Base-by-base conservation (phyloP, 1,140 invertebrate species). In the Drosophila orena region DNA sequence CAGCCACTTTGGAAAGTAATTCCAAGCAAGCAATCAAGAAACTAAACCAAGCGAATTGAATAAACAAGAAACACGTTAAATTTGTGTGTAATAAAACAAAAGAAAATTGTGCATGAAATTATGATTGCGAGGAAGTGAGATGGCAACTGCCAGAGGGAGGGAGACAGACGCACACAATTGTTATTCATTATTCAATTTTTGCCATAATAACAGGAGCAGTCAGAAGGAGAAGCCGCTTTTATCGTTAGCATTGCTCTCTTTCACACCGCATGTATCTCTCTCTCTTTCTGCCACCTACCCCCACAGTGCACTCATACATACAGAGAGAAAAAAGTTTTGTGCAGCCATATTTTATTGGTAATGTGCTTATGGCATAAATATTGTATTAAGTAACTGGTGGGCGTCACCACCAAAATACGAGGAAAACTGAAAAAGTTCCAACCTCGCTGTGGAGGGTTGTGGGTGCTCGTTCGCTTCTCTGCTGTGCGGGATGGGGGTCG, bases 331-430 rank as follows among this genome's bases (percentile, higher is more conserved):
- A 90, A 89, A 90, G 68, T 86, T 86, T 79, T 62, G 73, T 75
- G 70, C 83, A 83, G 83, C 83, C 83, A 89, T 89, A 89, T 89
- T 89, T 89, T 90, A 89, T 89, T 90, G 85, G 88, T 90, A 90
- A 90, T 90, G 86, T 90, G 88, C 88, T 90, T 90, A 90, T 90
- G 88, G 77, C 81, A 90, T 90, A 90, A 90, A 90, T 90, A 90
- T 90, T 90, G 86, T 90, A 90, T 90, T 88, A 90, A 90, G 88
- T 90, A 90, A 90, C 88, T 90, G 86, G 86, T 90, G 86, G 86
- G 86, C 81, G 86, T 86, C 77, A 66, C 70, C 83, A 90, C 81
- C 70, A 81, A 49, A 65, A 52, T 70, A 22, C 24, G 47, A 38
- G 43, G 27, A 40, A 47, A 55, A 40, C 37, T 49, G 47, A 47